These are phyloP conservation scores for Xenopus laevis DNA, from an alignment of 2,113 vertebrate genomes.

Conservation along the genomic window DNA sequence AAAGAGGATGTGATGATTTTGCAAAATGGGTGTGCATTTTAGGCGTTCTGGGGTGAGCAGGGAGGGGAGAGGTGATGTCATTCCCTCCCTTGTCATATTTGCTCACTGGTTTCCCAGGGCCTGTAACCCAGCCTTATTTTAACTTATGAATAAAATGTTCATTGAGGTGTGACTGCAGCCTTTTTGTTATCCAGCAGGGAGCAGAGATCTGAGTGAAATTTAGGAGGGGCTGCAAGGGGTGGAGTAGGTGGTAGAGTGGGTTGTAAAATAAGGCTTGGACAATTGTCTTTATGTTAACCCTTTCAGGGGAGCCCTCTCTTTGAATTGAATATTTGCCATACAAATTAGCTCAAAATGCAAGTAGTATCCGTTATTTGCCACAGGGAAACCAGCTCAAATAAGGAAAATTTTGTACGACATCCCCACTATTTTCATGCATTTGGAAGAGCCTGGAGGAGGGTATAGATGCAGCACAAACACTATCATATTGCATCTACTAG, in stretches of 20 bases:
- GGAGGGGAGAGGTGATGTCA: conserved; percentile 24
- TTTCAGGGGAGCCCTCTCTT: not conserved
- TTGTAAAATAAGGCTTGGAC: conserved; percentile 4
- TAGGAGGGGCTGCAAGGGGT: conserved; percentile 8
- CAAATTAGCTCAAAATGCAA: no score
- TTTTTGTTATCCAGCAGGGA: conserved; percentile 36
- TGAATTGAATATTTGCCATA: not conserved
- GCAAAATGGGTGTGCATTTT: conserved; percentile 25
- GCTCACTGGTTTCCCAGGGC: conserved; percentile 33
- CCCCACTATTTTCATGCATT: not conserved
- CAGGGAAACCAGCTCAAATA: not conserved
- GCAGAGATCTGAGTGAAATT: conserved; percentile 15
- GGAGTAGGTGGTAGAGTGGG: conserved; percentile 5
- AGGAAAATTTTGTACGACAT: no score
- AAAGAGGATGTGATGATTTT: conserved; percentile 36
- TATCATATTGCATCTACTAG: no score
- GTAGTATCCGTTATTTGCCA: no score
- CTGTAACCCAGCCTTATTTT: conserved; percentile 16
- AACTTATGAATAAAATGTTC: conserved; percentile 40
- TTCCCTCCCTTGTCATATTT: conserved; percentile 20
- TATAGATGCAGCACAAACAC: no score
- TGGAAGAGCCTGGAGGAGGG: no score
- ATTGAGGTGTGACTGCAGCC: conserved; percentile 40
- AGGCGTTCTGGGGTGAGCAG: not conserved
- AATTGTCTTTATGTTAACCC: not conserved